phyloP scores from a whole-genome alignment of 2,797 vertebrate genomes.

The Etheostoma perlongum region DNA sequence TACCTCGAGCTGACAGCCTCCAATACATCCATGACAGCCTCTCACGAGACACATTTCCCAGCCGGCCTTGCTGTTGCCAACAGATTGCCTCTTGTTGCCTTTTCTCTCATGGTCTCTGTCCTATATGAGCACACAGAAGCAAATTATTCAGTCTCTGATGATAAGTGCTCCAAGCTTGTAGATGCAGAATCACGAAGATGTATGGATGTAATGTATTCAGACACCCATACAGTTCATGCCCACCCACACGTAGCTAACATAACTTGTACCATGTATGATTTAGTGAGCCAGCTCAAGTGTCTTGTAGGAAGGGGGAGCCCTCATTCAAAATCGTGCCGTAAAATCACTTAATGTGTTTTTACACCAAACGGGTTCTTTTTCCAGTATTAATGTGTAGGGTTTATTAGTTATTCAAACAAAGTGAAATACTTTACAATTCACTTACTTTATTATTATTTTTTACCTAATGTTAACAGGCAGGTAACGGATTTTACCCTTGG shows the following conservation, averaged over 20 bases:
- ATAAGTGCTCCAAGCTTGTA: neutral
- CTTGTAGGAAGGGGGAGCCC: too few relatives aligned
- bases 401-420: too few relatives aligned
- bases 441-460: too few relatives aligned
- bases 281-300: neutral
- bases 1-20: conserved; percentile 63
- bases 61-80: conserved; percentile 52
- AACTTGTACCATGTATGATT: conserved; percentile 27
- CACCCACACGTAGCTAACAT: conserved; percentile 14
- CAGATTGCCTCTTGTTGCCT: conserved; percentile 44
- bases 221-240: conserved; percentile 2
- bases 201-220: conserved; percentile 39
- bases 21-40: conserved; percentile 38
- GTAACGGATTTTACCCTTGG: too few relatives aligned
- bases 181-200: conserved; percentile 7
- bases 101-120: conserved; percentile 22
- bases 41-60: conserved; percentile 64
- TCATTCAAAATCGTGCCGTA: too few relatives aligned
- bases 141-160: neutral
- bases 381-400: too few relatives aligned
- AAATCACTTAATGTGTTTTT: too few relatives aligned
- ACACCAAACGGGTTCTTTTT: too few relatives aligned
- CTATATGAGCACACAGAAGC: neutral
- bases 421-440: too few relatives aligned
- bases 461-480: too few relatives aligned